phyloP scores from a whole-genome alignment of 2,888 invertebrate species.

The Salpingus planirostris region DNA sequence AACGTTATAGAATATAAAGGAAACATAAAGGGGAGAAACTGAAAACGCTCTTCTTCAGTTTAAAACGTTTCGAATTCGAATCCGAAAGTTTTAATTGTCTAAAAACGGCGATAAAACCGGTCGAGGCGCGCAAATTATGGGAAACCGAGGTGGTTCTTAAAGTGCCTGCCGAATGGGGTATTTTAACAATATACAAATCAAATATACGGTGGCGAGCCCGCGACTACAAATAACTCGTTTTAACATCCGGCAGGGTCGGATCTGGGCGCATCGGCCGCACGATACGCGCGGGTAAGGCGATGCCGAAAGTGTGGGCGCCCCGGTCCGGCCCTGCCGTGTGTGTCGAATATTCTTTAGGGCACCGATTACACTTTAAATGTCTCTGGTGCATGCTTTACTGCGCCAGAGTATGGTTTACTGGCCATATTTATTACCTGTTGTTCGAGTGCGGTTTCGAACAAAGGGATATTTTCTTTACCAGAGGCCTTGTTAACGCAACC shows the following conservation, averaged over 20 bases:
- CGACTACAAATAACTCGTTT: constrained; percentile 8
- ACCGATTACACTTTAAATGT: constrained; percentile 39
- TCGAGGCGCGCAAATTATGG: too few species aligned
- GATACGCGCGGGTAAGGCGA: constrained; percentile 3
- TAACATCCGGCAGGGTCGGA: constrained; percentile 3
- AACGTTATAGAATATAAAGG: constrained; percentile 8
- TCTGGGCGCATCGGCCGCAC: too few species aligned
- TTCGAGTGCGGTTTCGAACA: constrained; percentile 40
- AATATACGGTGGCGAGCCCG: constrained; percentile 7
- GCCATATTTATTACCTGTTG: constrained; percentile 40
- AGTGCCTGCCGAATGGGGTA: constrained; percentile 1
- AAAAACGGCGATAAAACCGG: too few species aligned
- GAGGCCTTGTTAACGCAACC: constrained; percentile 42
- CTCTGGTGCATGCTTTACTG: too few species aligned
- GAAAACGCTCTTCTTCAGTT: too few species aligned
- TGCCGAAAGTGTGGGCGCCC: too few species aligned
- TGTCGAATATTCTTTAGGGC: constrained; percentile 39
- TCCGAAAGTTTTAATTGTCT: too few species aligned
- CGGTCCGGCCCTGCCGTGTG: too few species aligned
- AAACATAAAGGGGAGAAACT: constrained; percentile 3
- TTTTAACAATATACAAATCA: constrained; percentile 9
- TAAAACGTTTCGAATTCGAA: too few species aligned
- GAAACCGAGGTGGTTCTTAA: too few species aligned
- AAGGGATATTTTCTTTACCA: constrained; percentile 39
- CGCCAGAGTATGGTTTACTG: constrained; percentile 24